Conservation (phyloP, 1,140 invertebrate genomes). For the Schlechtendalia chinensis region DNA sequence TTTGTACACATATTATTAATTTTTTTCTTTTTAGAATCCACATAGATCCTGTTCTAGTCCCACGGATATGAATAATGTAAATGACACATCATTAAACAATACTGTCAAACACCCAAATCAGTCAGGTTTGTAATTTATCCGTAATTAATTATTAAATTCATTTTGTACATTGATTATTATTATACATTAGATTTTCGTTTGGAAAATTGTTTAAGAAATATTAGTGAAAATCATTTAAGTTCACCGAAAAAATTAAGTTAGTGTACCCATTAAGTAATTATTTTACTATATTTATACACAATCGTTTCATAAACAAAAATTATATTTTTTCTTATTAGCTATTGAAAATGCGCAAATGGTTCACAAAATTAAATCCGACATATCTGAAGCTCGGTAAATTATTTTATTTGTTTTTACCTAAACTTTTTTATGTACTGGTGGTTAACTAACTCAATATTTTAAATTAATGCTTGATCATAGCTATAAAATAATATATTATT, state of each 20-base stretch:
- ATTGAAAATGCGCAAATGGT: constrained; percentile 15
- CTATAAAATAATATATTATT: constrained; percentile 12
- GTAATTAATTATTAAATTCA: not conserved
- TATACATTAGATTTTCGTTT: constrained; percentile 24
- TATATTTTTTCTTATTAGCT: constrained; percentile 3
- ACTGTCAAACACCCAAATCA: not conserved
- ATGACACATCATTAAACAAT: not conserved
- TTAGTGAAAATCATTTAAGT: not conserved
- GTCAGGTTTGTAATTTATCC: constrained; percentile 9
- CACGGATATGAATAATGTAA: not conserved
- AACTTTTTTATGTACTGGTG: not conserved
- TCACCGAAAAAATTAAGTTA: constrained; percentile 26
- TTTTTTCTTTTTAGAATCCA: not conserved
- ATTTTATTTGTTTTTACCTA: not conserved
- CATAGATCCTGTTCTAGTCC: not conserved
- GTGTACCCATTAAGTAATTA: not conserved
- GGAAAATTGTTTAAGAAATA: constrained; percentile 19
- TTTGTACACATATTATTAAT: not conserved
- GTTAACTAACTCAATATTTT: not conserved
- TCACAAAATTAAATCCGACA: constrained; percentile 34
- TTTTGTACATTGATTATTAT: not conserved
- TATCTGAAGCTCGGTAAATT: constrained; percentile 29
- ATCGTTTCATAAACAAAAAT: not conserved
- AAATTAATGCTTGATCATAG: constrained; percentile 12
- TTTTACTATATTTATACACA: not conserved